Percentiles rank a stretch among this genome's conserved stretches.
These are phyloP conservation scores for Platycheirus albimanus DNA, from an alignment of 2,888 invertebrate genomes.

Conservation along the genomic window DNA sequence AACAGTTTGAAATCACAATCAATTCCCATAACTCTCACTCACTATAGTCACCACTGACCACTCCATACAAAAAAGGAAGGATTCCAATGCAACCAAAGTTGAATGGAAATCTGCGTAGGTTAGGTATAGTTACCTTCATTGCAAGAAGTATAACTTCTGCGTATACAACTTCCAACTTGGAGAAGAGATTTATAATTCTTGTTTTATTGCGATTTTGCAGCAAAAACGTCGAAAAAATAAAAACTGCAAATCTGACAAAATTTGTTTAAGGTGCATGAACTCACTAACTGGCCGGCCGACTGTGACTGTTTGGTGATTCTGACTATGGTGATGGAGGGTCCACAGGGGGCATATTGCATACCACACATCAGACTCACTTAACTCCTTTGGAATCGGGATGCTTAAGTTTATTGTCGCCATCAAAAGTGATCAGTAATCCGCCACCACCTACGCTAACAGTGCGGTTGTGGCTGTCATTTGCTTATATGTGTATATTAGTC, in stretches of 20 bases:
- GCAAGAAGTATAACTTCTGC: too few species aligned
- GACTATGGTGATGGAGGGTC: too few species aligned
- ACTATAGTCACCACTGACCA: too few species aligned
- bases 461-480: slow-evolving; percentile 82
- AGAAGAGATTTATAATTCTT: slow-evolving; percentile 38
- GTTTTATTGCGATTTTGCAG: slow-evolving; percentile 1
- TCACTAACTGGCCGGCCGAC: neutral
- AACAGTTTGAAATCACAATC: too few species aligned
- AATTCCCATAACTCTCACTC: too few species aligned
- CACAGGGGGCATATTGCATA: neutral
- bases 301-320: too few species aligned
- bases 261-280: slow-evolving; percentile 52
- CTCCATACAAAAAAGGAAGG: too few species aligned
- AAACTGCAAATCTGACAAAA: slow-evolving; percentile 25
- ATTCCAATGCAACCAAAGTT: too few species aligned
- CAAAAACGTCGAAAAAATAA: neutral
- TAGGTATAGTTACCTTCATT: too few species aligned
- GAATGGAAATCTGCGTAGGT: too few species aligned
- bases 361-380: slow-evolving; percentile 47
- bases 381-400: slow-evolving; percentile 63
- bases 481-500: slow-evolving; percentile 82
- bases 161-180: slow-evolving; percentile 30
- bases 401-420: slow-evolving; percentile 73
- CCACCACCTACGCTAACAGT: slow-evolving; percentile 79
- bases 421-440: slow-evolving; percentile 73